These are phyloP conservation scores for Chaetodon trifasciatus DNA, from an alignment of 2,797 vertebrate species.

Conservation along the genomic window DNA sequence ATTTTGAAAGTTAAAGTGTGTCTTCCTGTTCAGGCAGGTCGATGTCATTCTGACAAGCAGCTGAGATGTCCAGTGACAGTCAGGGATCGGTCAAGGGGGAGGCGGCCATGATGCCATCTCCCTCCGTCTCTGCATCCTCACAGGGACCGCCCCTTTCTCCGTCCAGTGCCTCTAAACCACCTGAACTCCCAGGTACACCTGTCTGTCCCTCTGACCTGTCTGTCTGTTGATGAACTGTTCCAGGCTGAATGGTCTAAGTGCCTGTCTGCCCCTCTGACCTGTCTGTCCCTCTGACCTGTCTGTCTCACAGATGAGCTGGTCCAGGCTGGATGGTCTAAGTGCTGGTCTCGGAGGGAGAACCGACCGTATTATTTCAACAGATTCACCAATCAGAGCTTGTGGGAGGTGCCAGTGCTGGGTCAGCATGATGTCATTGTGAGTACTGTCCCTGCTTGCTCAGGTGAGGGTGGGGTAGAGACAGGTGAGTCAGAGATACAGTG, in stretches of 20 bases:
- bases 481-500: background rate
- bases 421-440: conserved; percentile 96
- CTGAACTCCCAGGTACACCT: conserved; percentile 94
- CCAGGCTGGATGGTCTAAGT: conserved; percentile 98
- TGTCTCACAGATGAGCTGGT: conserved; percentile 92
- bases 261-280: background rate
- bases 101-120: conserved; percentile 90
- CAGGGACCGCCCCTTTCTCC: conserved; percentile 93
- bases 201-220: background rate
- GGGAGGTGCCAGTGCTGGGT: conserved; percentile 97
- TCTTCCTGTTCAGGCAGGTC: conserved; percentile 62
- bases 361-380: conserved; percentile 98
- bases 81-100: conserved; percentile 92
- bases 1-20: conserved; percentile 14
- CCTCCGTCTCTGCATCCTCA: conserved; percentile 89
- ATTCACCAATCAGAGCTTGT: conserved; percentile 98
- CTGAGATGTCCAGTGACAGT: conserved; percentile 94
- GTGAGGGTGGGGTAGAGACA: background rate
- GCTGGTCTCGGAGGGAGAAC: conserved; percentile 97
- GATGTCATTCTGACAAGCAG: conserved; percentile 68
- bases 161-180: conserved; percentile 89
- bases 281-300: background rate
- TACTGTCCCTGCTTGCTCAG: conserved; percentile 37
- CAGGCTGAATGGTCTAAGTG: too few species aligned
- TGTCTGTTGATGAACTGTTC: too few species aligned